Base-by-base conservation (phyloP, 2,113 vertebrate species). In the Cheilinus undulatus region DNA sequence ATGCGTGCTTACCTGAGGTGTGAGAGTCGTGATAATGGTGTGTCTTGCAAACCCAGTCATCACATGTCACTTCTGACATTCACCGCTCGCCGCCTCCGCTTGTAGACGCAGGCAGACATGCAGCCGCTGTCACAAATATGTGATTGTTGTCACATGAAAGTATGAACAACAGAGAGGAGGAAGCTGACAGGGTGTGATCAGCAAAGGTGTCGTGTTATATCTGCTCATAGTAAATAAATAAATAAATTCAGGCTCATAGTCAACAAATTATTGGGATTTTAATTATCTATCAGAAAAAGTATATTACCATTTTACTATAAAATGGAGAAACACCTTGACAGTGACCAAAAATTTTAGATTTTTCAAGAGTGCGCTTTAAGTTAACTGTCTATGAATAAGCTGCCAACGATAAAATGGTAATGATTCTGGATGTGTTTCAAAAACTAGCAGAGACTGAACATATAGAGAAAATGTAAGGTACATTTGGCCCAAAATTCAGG, bases 21-120 rank as follows among this genome's bases (percentile, higher is more conserved):
- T 46, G 80, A 82, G 78, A 86, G 69, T 62, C 1, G 63, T 4
- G 78, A 80, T 88, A 87, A 90, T 83, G 80, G 84, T 48, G 73
- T 80, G 84, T 83, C 82, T 87, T 67, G 72, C 82, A 71, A 68
- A 76, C 63, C 56, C 82, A 74, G 76, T 75, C 84, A 82, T 87
- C 84, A 67, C 61, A 42, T 73, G 87, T 82, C 85, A 74, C 80
- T 85, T 74, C 26, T 89, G 90, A 86, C 90, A 88, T 79, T 40
- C 83, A 4, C 12, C 7, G 66, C 81, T 81, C 42, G 36, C 74
- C 76, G 82, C 69, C 66, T 50, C 56, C 40, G 72, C 53, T 52
- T 11, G 15, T 48, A 46, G 0, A 61, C 52, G 46, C 49, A 23
- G 30, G 7, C 49, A 9, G 22, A 27, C 68, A 30, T 19, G 45